A percentile compares a stretch with the other conserved stretches of the same genome.
Conservation (phyloP, 2,888 invertebrate genomes). For the Buathra laborator region DNA sequence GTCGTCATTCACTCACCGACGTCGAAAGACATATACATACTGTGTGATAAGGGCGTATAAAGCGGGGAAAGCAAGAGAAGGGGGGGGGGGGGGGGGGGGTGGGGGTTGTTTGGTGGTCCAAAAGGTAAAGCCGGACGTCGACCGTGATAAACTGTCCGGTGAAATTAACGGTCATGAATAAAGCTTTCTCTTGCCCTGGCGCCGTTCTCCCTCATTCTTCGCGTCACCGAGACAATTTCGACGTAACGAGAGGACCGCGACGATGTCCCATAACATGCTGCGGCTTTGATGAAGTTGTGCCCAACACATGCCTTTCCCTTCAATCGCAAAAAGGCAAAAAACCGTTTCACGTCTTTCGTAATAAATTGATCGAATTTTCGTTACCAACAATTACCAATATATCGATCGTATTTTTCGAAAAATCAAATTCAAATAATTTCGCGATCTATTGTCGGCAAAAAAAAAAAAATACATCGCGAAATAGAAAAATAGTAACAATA, state of each 20-base stretch:
- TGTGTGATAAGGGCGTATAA: too few species aligned
- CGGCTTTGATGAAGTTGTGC: not conserved
- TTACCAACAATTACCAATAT: too few species aligned
- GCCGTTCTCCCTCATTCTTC: conserved; percentile 2
- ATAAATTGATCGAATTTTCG: not conserved
- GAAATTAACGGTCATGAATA: conserved; percentile 9
- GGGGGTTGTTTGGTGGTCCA: too few species aligned
- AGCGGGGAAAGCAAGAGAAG: too few species aligned
- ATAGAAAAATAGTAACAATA: too few species aligned
- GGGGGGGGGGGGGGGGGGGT: too few species aligned
- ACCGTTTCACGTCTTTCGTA: not conserved
- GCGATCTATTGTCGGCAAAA: too few species aligned
- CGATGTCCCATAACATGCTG: not conserved
- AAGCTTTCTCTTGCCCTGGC: not conserved
- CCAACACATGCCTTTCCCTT: not conserved
- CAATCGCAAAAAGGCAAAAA: not conserved
- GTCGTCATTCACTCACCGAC: too few species aligned
- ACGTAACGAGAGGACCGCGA: not conserved
- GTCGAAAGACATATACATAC: too few species aligned
- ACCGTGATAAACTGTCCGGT: conserved; percentile 3
- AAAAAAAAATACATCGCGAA: too few species aligned
- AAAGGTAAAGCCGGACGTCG: not conserved
- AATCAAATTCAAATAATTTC: too few species aligned
- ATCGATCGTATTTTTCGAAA: too few species aligned
- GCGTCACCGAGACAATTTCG: conserved; percentile 3